These are phyloP conservation scores for Nymphalis io DNA, from an alignment of 1,140 invertebrate genomes.

Conservation along the genomic window DNA sequence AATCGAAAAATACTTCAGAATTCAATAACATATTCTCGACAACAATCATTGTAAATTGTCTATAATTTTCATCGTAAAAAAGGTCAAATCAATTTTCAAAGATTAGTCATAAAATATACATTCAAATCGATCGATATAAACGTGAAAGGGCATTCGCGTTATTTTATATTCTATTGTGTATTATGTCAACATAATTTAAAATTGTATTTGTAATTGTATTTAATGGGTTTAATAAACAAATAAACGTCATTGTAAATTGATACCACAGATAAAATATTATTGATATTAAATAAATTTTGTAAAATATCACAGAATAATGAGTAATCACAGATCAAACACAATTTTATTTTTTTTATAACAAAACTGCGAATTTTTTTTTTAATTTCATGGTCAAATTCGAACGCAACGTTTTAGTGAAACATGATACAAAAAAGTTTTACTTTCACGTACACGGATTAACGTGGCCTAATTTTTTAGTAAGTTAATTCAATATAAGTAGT, in stretches of 20 bases:
- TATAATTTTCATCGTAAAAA: slow-evolving; percentile 7
- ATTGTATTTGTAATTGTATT: slow-evolving; percentile 1
- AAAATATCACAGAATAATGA: too few species aligned
- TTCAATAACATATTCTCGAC: neutral
- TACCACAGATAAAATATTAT: slow-evolving; percentile 1
- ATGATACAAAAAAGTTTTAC: too few species aligned
- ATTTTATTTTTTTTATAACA: too few species aligned
- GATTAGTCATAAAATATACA: slow-evolving; percentile 28
- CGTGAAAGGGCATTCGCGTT: slow-evolving; percentile 10
- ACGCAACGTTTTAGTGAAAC: too few species aligned
- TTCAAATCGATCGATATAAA: neutral
- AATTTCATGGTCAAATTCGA: too few species aligned
- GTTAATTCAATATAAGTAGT: neutral
- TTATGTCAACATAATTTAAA: neutral
- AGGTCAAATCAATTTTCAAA: slow-evolving; percentile 25
- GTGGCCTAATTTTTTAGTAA: neutral
- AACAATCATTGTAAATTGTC: neutral
- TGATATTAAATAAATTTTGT: neutral
- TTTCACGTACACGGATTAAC: neutral
- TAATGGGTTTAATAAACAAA: neutral
- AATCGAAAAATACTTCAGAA: neutral
- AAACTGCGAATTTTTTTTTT: too few species aligned
- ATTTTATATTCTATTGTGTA: neutral
- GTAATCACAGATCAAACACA: too few species aligned
- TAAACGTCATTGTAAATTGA: neutral